A percentile compares a stretch with the other conserved stretches of the same genome.
Evolutionary conservation across 2,113 vertebrate genomes (phyloP).

Genomic region (Pungitius pungitius): DNA sequence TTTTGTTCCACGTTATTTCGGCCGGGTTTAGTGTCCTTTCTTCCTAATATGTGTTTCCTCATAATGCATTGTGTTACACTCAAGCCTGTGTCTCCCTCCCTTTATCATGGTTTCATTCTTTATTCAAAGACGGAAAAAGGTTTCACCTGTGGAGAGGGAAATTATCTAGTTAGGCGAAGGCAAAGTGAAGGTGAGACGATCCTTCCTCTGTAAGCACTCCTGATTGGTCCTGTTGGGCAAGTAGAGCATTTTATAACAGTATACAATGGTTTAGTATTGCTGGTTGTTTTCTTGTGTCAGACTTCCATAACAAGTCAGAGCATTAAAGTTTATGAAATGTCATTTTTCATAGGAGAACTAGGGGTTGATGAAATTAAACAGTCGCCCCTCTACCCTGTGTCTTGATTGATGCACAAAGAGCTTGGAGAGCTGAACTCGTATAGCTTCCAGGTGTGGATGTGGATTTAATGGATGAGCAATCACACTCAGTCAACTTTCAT

Average conservation of each 20-base stretch:
- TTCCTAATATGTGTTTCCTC: background rate
- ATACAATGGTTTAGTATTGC: background rate
- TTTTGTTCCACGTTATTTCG: slow-evolving; percentile 20
- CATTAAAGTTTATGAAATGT: background rate
- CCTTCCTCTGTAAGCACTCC: no score
- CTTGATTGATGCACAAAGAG: slow-evolving; percentile 1
- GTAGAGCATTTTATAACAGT: background rate
- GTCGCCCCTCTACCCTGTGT: background rate
- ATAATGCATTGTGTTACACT: background rate
- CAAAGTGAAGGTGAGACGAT: no score
- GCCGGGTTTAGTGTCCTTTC: background rate
- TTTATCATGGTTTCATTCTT: background rate
- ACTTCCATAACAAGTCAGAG: background rate
- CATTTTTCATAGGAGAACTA: background rate
- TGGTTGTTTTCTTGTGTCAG: background rate
- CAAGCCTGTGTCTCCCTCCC: slow-evolving; percentile 14
- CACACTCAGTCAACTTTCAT: slow-evolving; percentile 41
- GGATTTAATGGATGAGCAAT: slow-evolving; percentile 24
- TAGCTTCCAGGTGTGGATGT: slow-evolving; percentile 52
- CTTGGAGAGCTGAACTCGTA: slow-evolving; percentile 6
- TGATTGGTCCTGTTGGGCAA: slow-evolving; percentile 1
- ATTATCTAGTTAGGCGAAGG: no score
- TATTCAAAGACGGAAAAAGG: background rate
- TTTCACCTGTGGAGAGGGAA: background rate
- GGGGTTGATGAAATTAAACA: background rate